phyloP scores from a whole-genome alignment of 2,797 vertebrate species.

The Darevskia nairensis region DNA sequence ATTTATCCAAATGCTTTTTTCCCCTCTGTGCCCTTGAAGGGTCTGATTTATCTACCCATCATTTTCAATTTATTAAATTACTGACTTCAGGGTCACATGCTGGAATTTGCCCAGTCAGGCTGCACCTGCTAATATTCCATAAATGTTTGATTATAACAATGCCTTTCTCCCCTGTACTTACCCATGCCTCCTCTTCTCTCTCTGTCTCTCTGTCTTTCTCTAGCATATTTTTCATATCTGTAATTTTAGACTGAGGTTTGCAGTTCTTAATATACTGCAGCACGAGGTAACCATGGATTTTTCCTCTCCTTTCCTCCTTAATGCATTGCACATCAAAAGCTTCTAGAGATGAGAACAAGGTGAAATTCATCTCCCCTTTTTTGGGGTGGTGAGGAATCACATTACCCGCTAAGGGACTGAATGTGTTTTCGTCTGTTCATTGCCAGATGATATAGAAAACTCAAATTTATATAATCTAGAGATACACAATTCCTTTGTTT shows the following conservation, averaged over 20 bases:
- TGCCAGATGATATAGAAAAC: neutral
- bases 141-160: conserved; percentile 24
- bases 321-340: neutral
- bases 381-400: too few relatives aligned
- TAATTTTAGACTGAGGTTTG: neutral
- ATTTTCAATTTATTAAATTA: conserved; percentile 40
- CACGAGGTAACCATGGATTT: neutral
- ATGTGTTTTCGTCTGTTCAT: neutral
- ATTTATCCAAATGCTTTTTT: neutral
- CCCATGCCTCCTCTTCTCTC: neutral
- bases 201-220: neutral
- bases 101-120: conserved; percentile 28
- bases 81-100: conserved; percentile 5
- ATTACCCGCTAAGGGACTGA: neutral
- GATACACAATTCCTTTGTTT: neutral
- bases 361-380: neutral
- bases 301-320: neutral
- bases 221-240: neutral
- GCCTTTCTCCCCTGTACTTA: conserved; percentile 31
- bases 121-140: neutral
- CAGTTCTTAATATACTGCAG: neutral
- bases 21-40: neutral
- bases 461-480: neutral
- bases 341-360: neutral
- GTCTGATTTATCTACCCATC: neutral